Base-by-base conservation (phyloP, 2,888 invertebrate species). In the Synergus japonicus region DNA sequence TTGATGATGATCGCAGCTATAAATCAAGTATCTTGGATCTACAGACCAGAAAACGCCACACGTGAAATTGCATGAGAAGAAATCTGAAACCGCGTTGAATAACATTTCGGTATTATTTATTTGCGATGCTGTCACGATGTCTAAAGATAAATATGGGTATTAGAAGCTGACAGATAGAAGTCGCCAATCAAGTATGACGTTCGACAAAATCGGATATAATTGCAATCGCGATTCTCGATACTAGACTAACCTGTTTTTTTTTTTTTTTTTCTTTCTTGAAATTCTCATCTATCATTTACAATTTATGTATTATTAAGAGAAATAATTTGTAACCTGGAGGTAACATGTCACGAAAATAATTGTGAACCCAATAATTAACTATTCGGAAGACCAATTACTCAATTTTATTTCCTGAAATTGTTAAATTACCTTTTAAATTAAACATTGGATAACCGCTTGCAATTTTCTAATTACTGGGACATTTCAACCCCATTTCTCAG, bases 151-250 rank as follows among this genome's bases (percentile, higher is more conserved):
- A 54, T 54, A 41, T 43, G 18, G n/a, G 15, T 49, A 49, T 49
- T 69, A 54, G 54, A 10, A 54, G 43, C n/a, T 10, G 18, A 18
- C 66, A 66, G n/a, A 46, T 44, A 43, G 43, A 43, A 66, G 66
- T 66, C 66, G 44, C 18, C 18, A 66, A 66, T 66, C 66, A 66
- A 66, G 44, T 43, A 66, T 66, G 41, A 73, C 73, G 73, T 15
- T 73, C 54, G 54, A 73, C 41, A 54, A 73, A 73, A 73, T 73
- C 73, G 73, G 73, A 73, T 54, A 54, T 73, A 73, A 73, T 54
- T 73, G 73, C 66, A 18, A n/a, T 66, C 2, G 18, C 37, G 37
- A 37, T 37, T 37, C 5, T 37, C 37, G 37, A 37, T 46, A 66
- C 44, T 66, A 10, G 66, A 37, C n/a, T 54, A 73, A 73, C 73